Evolutionary conservation across 2,113 vertebrate genomes (phyloP), one percentile per base, ranked within the genome.

Genomic region (Petrocephalus microphthalmus): DNA sequence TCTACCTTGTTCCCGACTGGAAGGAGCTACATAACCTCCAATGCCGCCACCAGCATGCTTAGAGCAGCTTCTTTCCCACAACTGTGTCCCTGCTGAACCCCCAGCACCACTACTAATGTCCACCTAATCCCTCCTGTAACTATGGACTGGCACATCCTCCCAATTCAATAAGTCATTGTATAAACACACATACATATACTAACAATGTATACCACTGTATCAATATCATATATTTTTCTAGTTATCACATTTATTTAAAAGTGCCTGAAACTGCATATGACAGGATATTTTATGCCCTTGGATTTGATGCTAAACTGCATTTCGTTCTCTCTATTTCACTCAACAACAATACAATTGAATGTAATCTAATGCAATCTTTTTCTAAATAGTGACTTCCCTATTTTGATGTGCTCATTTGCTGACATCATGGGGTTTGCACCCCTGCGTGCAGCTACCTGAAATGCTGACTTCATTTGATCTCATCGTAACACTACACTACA

Each of bases 381-480:
- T 49, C 81, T 49, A 45, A 45, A 49, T 8, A 29, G 22, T 25
- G n/a, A 64, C 71, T 78, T 42, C 71, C 17, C 71, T 78, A 2
- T 78, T 78, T 7, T 78, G 71, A 42, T 42, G 2, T 78, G 17
- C 7, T 42, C 5, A 42, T 37, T 78, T 78, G 71, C 71, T 78
- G 71, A 78, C 71, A 42, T 42, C 2, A 78, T 37, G 33, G 71
- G 5, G 15, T 78, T 42, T 74, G 37, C 37, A 15, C 33, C 33
- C 67, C 33, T 49, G 22, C 22, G 47, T 49, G 7, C 11, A 25
- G 20, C n/a, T n/a, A 33, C 17, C 51, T 3, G 52, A 85, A 56
- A 25, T 54, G 51, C 84, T 85, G 84, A 85, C 49, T 52, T 84
- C 82, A 74, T 74, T 74, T 84, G 82, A 84, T 47, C 45, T 84